These are phyloP conservation scores for Pseudois nayaur DNA, from an alignment of 2,113 vertebrate species.

Conservation along the genomic window DNA sequence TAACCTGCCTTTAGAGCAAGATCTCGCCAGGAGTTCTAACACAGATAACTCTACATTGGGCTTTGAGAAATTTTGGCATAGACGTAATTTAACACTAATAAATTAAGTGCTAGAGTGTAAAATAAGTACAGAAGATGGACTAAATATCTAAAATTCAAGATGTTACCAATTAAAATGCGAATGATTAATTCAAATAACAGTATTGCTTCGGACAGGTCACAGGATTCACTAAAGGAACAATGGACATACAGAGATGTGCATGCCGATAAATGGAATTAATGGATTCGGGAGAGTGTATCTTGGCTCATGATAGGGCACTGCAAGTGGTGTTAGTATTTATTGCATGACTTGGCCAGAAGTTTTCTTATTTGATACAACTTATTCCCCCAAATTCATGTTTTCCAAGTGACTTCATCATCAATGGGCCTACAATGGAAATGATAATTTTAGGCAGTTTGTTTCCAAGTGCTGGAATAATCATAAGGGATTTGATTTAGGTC, in stretches of 20 bases:
- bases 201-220: background rate
- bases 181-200: background rate
- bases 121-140: background rate
- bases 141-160: slow-evolving; percentile 10
- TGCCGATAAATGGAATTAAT: background rate
- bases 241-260: background rate
- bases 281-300: background rate
- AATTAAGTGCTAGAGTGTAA: background rate
- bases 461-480: background rate
- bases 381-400: background rate
- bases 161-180: background rate
- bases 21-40: background rate
- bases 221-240: background rate
- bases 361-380: background rate
- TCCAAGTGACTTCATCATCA: background rate
- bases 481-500: background rate
- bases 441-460: background rate
- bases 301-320: background rate
- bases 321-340: background rate
- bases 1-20: background rate
- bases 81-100: background rate
- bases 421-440: background rate
- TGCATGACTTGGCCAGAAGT: background rate
- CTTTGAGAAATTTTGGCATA: background rate
- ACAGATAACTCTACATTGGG: background rate